These are phyloP conservation scores for Montipora capitata DNA, from an alignment of 92 coral and sea anemone genomes.

Conservation along the genomic window DNA sequence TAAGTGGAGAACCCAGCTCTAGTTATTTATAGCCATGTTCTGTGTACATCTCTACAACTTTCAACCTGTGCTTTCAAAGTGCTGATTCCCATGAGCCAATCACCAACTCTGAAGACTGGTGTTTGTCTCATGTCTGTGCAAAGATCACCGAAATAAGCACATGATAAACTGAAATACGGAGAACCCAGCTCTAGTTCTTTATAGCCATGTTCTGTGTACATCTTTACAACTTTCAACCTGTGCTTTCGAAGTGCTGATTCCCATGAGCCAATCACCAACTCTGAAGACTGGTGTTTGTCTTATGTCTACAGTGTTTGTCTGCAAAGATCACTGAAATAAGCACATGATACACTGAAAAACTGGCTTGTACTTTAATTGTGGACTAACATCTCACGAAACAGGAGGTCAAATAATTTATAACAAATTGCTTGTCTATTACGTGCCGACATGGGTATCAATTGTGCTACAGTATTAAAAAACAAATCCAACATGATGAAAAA, in stretches of 20 bases:
- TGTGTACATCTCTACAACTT: background rate
- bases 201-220: background rate
- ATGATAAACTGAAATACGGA: too few species aligned
- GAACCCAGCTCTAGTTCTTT: background rate
- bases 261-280: background rate
- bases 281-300: constrained; percentile 1
- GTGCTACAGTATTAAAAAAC: constrained; percentile 1
- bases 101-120: background rate
- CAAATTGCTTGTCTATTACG: constrained; percentile 14
- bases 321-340: background rate
- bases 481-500: constrained; percentile 53
- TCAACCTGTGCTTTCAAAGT: constrained; percentile 7
- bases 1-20: background rate
- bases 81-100: constrained; percentile 13
- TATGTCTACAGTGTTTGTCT: too few species aligned
- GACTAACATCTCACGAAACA: constrained; percentile 13
- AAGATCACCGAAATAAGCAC: background rate
- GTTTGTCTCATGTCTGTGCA: constrained; percentile 5
- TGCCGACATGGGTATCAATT: constrained; percentile 6
- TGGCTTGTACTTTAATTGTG: background rate
- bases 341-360: too few species aligned
- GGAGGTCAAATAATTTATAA: background rate
- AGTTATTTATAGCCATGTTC: background rate
- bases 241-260: constrained; percentile 19
- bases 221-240: background rate